Evolutionary conservation across 2,888 invertebrate species (phyloP).

Genomic region (Phengaris arion): DNA sequence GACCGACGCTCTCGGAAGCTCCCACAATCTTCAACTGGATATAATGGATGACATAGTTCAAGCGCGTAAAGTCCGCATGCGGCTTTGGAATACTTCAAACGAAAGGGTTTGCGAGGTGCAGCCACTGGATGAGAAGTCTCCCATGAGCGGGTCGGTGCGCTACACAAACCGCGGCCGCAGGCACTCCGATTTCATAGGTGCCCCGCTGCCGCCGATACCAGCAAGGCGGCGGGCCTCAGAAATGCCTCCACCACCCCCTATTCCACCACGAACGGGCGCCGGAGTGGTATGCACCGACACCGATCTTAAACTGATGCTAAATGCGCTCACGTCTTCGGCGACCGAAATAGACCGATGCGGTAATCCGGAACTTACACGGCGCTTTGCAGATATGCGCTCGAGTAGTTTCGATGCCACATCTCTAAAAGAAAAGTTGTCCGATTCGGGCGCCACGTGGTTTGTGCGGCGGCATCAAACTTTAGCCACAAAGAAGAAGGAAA

Average conservation of each 20-base stretch:
- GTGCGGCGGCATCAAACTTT: slow-evolving; percentile 88
- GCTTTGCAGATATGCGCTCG: slow-evolving; percentile 85
- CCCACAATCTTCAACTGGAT: slow-evolving; percentile 90
- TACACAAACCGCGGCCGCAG: slow-evolving; percentile 83
- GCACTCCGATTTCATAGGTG: slow-evolving; percentile 85
- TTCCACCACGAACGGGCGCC: slow-evolving; percentile 62
- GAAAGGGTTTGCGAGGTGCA: slow-evolving; percentile 91
- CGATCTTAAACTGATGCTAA: slow-evolving; percentile 88
- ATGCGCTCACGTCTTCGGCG: slow-evolving; percentile 88
- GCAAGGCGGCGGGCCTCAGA: slow-evolving; percentile 85
- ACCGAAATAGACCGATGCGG: slow-evolving; percentile 88
- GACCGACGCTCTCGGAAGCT: slow-evolving; percentile 85
- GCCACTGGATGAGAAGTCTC: slow-evolving; percentile 84
- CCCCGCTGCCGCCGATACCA: slow-evolving; percentile 81
- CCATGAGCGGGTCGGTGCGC: slow-evolving; percentile 74
- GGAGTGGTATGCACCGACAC: slow-evolving; percentile 91
- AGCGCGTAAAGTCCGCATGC: slow-evolving; percentile 89
- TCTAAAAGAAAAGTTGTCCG: slow-evolving; percentile 73
- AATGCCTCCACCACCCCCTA: slow-evolving; percentile 80
- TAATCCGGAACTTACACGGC: slow-evolving; percentile 78
- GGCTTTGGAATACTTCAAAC: slow-evolving; percentile 90
- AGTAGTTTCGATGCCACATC: slow-evolving; percentile 92
- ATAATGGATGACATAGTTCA: slow-evolving; percentile 94
- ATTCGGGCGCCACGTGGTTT: slow-evolving; percentile 85
- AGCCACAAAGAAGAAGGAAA: slow-evolving; percentile 81